Conservation (phyloP, 2,113 vertebrate species). For the Euleptes europaea region DNA sequence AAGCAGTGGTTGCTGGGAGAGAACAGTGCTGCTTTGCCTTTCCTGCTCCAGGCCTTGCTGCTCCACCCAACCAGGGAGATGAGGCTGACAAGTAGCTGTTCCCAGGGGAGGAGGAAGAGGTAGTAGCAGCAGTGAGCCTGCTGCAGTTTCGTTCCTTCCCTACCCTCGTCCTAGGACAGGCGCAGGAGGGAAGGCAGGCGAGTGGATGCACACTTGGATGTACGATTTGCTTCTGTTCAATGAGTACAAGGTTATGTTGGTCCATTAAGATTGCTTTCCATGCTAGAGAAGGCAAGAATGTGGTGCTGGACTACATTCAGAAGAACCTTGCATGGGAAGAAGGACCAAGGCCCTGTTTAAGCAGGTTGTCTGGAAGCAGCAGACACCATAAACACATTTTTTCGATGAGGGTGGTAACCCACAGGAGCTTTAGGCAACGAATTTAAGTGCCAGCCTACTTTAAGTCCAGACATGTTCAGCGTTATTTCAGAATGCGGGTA, state of each 20-base stretch:
- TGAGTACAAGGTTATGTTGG: not conserved
- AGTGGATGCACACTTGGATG: not conserved
- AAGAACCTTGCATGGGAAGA: not conserved
- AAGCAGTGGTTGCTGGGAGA: no score
- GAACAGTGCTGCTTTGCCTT: no score
- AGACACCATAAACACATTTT: not conserved
- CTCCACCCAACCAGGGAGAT: no score
- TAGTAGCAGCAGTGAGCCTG: no score
- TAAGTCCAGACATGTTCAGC: not conserved
- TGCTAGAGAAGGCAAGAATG: not conserved
- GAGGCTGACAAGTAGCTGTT: no score
- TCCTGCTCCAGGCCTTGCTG: no score
- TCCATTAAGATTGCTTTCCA: not conserved
- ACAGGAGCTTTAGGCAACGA: not conserved
- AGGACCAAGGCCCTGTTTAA: not conserved
- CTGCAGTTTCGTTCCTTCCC: no score
- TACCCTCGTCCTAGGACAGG: no score
- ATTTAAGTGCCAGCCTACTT: not conserved
- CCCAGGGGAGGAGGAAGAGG: no score
- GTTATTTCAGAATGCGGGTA: not conserved
- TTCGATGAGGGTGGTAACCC: not conserved
- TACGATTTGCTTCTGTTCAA: not conserved
- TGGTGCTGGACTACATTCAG: not conserved
- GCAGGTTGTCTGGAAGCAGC: not conserved
- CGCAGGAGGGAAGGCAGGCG: no score